Conservation (phyloP, 1,140 invertebrate genomes). For the Heterodera schachtii region DNA sequence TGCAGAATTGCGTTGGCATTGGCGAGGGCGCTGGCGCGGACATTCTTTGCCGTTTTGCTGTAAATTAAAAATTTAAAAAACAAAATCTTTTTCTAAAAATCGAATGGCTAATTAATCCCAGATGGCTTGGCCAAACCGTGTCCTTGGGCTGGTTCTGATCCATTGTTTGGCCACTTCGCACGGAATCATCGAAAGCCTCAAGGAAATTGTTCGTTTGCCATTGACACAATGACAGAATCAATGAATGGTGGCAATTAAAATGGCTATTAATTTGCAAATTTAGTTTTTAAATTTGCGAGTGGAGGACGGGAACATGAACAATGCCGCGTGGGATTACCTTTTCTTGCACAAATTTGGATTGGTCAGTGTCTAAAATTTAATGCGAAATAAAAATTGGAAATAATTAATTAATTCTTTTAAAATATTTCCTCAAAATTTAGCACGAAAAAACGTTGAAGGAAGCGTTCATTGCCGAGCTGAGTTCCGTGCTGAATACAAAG, state of each 20-base stretch:
- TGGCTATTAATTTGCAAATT: neutral
- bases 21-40: constrained; percentile 19
- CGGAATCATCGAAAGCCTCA: constrained; percentile 11
- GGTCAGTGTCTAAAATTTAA: neutral
- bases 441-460: neutral
- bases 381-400: neutral
- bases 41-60: constrained; percentile 16
- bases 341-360: constrained; percentile 11
- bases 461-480: neutral
- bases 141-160: constrained; percentile 14
- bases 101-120: neutral
- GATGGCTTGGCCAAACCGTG: constrained; percentile 12
- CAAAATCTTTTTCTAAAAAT: neutral
- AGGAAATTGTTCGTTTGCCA: neutral
- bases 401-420: neutral
- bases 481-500: neutral
- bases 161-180: constrained; percentile 11
- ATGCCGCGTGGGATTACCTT: constrained; percentile 10
- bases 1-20: constrained; percentile 11
- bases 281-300: neutral
- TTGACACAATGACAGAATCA: neutral
- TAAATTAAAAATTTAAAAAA: neutral
- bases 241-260: neutral
- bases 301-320: constrained; percentile 13
- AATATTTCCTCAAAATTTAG: neutral